A percentile compares a stretch with the other conserved stretches of the same genome.
phyloP scores from a whole-genome alignment of 2,797 vertebrate species.

The Mormyrus proboscirostris region DNA sequence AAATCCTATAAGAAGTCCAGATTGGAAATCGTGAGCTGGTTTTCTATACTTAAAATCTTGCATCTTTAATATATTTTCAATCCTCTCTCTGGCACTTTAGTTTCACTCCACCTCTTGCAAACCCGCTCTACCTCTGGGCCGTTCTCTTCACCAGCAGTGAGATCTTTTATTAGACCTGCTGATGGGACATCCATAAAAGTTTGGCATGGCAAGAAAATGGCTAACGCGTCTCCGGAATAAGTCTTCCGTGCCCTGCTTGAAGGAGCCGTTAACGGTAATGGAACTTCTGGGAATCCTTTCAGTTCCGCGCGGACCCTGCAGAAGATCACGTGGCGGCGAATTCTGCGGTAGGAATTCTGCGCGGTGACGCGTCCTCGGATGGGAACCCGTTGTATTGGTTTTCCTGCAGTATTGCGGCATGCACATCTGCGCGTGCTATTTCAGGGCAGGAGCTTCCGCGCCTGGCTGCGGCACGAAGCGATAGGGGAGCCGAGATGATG shows the following conservation, averaged over 20 bases:
- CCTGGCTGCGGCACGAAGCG: conserved; percentile 31
- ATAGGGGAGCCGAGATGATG: conserved; percentile 26
- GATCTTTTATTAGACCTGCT: conserved; percentile 44
- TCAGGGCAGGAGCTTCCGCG: conserved; percentile 31
- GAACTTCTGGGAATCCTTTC: conserved; percentile 36
- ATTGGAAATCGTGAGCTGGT: conserved; percentile 30
- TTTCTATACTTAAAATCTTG: conserved; percentile 34
- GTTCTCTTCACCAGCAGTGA: conserved; percentile 33
- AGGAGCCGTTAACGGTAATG: conserved; percentile 44
- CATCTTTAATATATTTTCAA: conserved; percentile 34
- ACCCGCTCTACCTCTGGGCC: background rate
- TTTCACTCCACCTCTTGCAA: background rate
- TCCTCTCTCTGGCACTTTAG: conserved; percentile 21
- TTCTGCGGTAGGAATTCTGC: conserved; percentile 22
- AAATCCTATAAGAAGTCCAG: background rate
- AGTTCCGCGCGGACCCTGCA: conserved; percentile 26
- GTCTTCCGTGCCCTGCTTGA: conserved; percentile 36
- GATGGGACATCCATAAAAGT: conserved; percentile 44
- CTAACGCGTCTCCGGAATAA: conserved; percentile 41
- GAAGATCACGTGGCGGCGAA: conserved; percentile 31
- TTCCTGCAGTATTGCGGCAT: conserved; percentile 40
- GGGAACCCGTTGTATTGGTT: conserved; percentile 44
- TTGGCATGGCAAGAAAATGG: conserved; percentile 44
- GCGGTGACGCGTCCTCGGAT: conserved; percentile 44
- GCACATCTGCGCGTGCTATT: conserved; percentile 51